Percentiles rank a stretch among this genome's conserved stretches.
Conservation (phyloP, 2,797 vertebrate species). For the Bradypodion pumilum region DNA sequence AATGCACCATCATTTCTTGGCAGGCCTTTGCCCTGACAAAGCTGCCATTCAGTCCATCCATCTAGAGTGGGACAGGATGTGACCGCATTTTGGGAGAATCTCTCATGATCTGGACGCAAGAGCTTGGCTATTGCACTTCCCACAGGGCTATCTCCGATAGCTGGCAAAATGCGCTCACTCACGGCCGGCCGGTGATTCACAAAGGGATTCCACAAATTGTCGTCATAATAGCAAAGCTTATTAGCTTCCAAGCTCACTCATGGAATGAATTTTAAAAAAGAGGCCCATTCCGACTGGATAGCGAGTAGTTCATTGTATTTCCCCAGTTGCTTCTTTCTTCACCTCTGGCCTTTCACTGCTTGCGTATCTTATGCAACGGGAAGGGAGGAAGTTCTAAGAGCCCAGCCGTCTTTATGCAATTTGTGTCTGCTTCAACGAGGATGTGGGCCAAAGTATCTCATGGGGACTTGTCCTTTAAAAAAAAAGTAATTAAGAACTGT, state of each 20-base stretch:
- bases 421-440: too few relatives aligned
- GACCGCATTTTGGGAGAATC: not conserved
- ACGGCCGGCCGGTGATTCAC: not conserved
- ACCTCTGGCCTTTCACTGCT: too few relatives aligned
- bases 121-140: not conserved
- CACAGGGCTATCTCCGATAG: not conserved
- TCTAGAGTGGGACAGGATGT: conserved; percentile 9
- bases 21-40: fast-evolving
- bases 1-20: not conserved
- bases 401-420: too few relatives aligned
- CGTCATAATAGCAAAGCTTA: not conserved
- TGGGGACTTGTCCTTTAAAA: too few relatives aligned
- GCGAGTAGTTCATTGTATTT: too few relatives aligned
- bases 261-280: not conserved
- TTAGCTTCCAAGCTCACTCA: not conserved
- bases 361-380: too few relatives aligned
- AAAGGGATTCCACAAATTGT: not conserved
- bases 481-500: too few relatives aligned
- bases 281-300: too few relatives aligned
- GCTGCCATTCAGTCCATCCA: not conserved
- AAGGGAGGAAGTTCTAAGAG: too few relatives aligned
- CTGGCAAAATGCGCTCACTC: not conserved
- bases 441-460: too few relatives aligned
- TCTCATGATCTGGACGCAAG: too few relatives aligned
- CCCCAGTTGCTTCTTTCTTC: too few relatives aligned